A percentile compares a stretch with the other conserved stretches of the same genome.
These are phyloP conservation scores for Pterocles gutturalis DNA, from an alignment of 2,113 vertebrate genomes.

Conservation along the genomic window DNA sequence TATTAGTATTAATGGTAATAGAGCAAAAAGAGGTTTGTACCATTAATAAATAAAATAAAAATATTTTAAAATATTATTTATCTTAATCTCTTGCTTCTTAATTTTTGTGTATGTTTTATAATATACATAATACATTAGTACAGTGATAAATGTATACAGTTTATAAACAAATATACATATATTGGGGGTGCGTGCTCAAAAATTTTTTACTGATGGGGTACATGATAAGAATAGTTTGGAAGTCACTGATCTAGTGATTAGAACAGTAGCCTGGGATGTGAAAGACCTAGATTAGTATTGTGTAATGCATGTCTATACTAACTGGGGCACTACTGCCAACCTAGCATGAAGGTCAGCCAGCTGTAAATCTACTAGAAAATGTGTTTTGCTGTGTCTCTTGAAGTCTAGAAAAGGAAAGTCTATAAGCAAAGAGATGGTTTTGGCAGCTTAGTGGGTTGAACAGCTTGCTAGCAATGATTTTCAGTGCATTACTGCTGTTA, in stretches of 20 bases:
- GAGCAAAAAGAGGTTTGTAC: background rate
- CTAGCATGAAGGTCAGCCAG: background rate
- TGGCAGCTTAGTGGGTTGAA: background rate
- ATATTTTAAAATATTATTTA: background rate
- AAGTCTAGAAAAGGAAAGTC: background rate
- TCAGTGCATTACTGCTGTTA: background rate
- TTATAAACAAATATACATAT: background rate
- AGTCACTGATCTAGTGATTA: background rate
- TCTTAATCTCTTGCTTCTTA: background rate
- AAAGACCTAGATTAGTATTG: background rate
- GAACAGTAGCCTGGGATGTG: background rate
- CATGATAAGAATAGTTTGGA: background rate
- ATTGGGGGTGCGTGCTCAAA: rapidly evolving
- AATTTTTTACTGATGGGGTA: background rate
- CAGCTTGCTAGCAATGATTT: background rate
- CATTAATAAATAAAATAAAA: background rate
- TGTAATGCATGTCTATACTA: background rate
- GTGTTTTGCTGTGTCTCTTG: background rate
- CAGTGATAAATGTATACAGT: background rate
- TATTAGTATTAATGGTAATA: background rate
- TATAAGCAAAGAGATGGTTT: background rate
- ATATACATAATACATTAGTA: background rate
- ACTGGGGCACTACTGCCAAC: background rate
- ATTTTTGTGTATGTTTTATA: background rate
- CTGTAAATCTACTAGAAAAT: background rate